phyloP scores from a whole-genome alignment of 1,140 invertebrate species.

The Tetranychus urticae region DNA sequence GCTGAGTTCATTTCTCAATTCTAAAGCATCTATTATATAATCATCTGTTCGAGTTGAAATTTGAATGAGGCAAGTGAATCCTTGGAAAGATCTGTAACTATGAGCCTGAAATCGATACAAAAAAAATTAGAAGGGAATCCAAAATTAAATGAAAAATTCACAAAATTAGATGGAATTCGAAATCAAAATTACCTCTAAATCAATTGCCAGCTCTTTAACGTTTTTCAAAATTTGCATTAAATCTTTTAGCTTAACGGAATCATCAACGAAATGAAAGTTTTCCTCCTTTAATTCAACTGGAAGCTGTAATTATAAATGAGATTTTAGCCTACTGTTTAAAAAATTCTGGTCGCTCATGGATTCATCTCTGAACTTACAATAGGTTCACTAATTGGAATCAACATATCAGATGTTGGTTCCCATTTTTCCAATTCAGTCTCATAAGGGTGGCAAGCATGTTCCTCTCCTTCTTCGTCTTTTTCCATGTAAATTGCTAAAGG shows the following conservation, averaged over 20 bases:
- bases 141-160: too few species aligned
- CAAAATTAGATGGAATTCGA: conserved; percentile 1
- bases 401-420: conserved; percentile 12
- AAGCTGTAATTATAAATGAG: not conserved
- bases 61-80: conserved; percentile 46
- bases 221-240: conserved; percentile 28
- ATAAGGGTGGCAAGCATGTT: conserved; percentile 58
- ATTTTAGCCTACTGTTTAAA: not conserved
- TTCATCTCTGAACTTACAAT: conserved; percentile 11
- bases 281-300: not conserved
- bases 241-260: too few species aligned
- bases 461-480: conserved; percentile 31
- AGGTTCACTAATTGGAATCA: conserved; percentile 14
- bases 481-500: conserved; percentile 46
- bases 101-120: conserved; percentile 33
- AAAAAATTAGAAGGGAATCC: conserved; percentile 5
- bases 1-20: conserved; percentile 51
- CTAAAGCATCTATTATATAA: conserved; percentile 72
- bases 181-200: conserved; percentile 38
- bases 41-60: conserved; percentile 65
- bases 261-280: too few species aligned
- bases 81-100: conserved; percentile 54
- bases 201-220: conserved; percentile 50
- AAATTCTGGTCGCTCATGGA: conserved; percentile 4
- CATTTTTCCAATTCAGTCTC: conserved; percentile 48